phyloP scores from a whole-genome alignment of 2,113 vertebrate genomes.

The Aegotheles bennettii region DNA sequence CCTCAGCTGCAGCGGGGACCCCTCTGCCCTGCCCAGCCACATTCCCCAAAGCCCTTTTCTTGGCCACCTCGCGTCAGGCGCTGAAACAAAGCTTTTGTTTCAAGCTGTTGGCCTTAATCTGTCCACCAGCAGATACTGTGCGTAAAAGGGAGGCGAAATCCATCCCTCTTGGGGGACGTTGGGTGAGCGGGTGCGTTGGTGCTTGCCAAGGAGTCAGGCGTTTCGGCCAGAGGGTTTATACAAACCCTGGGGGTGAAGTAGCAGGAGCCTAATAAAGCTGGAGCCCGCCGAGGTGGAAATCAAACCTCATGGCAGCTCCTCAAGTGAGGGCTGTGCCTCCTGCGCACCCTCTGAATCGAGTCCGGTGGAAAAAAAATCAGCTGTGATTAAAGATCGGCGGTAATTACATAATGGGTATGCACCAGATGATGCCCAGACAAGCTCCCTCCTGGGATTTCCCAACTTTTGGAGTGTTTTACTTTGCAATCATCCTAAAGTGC shows the following conservation, averaged over 20 bases:
- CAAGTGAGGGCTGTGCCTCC: neutral
- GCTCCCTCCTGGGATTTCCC: slow-evolving; percentile 54
- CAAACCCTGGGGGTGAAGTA: neutral
- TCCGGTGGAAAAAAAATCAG: neutral
- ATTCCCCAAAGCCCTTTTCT: neutral
- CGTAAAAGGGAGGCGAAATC: neutral
- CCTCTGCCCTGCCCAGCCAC: neutral
- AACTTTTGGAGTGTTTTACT: slow-evolving; percentile 20
- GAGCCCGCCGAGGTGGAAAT: neutral
- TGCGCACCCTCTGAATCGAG: accelerated
- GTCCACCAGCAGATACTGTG: neutral
- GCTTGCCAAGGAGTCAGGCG: neutral
- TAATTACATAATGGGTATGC: slow-evolving; percentile 51
- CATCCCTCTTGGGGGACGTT: neutral
- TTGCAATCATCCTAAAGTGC: neutral
- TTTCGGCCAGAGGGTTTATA: neutral
- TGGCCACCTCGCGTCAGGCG: neutral
- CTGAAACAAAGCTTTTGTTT: neutral
- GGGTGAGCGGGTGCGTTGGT: neutral
- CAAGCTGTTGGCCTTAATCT: neutral
- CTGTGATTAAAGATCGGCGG: slow-evolving; percentile 4
- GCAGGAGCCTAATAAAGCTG: neutral
- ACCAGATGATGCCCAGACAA: slow-evolving; percentile 44
- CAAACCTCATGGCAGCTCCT: neutral
- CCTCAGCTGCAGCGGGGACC: neutral